Evolutionary conservation across 2,797 vertebrate species (phyloP).

Genomic region (Rallus crepitans): DNA sequence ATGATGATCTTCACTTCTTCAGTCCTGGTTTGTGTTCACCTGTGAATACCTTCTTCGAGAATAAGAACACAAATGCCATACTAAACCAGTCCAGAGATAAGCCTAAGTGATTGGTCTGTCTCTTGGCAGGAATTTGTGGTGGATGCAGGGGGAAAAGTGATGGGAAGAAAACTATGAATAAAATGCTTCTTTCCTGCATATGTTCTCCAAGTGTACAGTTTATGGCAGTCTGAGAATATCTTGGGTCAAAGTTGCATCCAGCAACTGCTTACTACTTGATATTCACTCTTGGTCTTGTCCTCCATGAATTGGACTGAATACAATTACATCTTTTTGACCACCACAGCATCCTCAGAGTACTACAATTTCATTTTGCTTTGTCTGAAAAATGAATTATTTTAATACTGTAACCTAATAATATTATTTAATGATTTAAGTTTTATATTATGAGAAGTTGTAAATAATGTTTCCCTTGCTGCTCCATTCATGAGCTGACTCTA

Average conservation of each 20-base stretch:
- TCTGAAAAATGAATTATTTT: not conserved
- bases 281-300: not conserved
- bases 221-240: not conserved
- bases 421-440: not conserved
- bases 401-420: not conserved
- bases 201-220: not conserved
- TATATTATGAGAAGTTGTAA: not conserved
- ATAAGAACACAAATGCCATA: not conserved
- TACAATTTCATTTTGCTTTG: not conserved
- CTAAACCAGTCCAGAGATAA: not conserved
- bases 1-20: not conserved
- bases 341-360: not conserved
- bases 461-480: not conserved
- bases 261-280: not conserved
- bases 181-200: not conserved
- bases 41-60: not conserved
- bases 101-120: not conserved
- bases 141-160: not conserved
- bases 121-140: not conserved
- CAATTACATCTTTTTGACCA: not conserved
- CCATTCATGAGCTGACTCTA: accelerated
- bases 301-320: not conserved
- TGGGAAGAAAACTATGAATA: not conserved
- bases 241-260: not conserved
- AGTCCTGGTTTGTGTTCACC: not conserved